phyloP scores from a whole-genome alignment of 1,140 invertebrate species.

The Dermatophagoides farinae region DNA sequence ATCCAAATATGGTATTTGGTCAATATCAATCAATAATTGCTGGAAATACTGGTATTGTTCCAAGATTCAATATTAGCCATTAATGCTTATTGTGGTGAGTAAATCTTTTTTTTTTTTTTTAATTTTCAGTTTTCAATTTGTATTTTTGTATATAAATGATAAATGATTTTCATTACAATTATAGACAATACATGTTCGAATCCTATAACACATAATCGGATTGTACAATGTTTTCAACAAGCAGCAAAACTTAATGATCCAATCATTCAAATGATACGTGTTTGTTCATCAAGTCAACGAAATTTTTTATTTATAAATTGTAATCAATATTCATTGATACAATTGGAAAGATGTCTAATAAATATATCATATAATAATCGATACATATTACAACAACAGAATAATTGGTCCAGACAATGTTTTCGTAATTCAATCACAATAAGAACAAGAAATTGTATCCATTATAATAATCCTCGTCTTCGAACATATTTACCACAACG shows the following conservation, averaged over 20 bases:
- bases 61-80: background rate
- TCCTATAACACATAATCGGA: too few relatives aligned
- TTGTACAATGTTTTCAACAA: background rate
- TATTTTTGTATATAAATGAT: background rate
- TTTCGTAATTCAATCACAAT: background rate
- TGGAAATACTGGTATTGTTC: background rate
- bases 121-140: background rate
- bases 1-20: background rate
- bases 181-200: background rate
- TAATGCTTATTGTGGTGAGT: constrained; percentile 3
- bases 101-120: background rate
- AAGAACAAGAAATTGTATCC: constrained; percentile 1
- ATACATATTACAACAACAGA: background rate
- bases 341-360: background rate
- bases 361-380: background rate
- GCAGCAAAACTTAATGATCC: background rate
- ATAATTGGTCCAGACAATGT: background rate
- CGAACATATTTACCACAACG: background rate
- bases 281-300: background rate
- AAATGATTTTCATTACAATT: background rate
- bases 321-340: background rate
- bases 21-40: background rate
- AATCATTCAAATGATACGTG: background rate
- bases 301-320: background rate
- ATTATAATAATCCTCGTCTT: background rate